Conservation (phyloP, 2,888 invertebrate genomes). For the Mesodorylaimus sp. region DNA sequence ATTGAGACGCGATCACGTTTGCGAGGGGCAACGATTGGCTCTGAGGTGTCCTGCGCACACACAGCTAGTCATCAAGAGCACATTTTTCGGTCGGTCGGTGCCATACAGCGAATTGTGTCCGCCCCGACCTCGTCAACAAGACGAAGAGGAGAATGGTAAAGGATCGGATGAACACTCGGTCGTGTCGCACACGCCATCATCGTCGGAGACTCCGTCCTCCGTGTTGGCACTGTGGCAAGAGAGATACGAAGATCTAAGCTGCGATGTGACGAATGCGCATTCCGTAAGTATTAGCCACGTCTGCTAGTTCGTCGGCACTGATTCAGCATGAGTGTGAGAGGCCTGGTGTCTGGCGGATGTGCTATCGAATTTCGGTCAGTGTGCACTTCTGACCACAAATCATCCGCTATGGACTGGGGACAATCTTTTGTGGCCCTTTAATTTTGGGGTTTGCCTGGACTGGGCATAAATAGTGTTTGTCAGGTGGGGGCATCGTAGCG, state of each 20-base stretch:
- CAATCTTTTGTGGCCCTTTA: too few relatives aligned
- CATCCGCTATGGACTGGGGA: too few relatives aligned
- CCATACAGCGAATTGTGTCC: conserved; percentile 25
- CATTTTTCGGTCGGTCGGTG: conserved; percentile 27
- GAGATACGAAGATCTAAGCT: conserved; percentile 18
- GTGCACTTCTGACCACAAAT: too few relatives aligned
- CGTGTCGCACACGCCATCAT: not conserved
- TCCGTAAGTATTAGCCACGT: conserved; percentile 5
- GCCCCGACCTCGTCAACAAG: not conserved
- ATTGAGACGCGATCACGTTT: conserved; percentile 73
- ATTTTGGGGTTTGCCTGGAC: too few relatives aligned
- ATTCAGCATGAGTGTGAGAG: too few relatives aligned
- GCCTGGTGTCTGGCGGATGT: too few relatives aligned
- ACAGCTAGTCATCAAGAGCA: conserved; percentile 43
- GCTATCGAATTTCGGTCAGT: too few relatives aligned
- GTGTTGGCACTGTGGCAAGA: not conserved
- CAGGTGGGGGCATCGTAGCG: too few relatives aligned
- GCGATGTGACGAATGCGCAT: conserved; percentile 25
- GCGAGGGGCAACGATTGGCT: conserved; percentile 69
- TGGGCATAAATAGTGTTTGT: too few relatives aligned
- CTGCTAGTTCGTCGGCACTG: too few relatives aligned
- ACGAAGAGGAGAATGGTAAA: not conserved
- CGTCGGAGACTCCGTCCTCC: too few relatives aligned
- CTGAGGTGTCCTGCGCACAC: conserved; percentile 76
- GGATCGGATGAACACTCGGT: not conserved